These are phyloP conservation scores for Stenurella melanura DNA, from an alignment of 2,888 invertebrate genomes.

Conservation along the genomic window DNA sequence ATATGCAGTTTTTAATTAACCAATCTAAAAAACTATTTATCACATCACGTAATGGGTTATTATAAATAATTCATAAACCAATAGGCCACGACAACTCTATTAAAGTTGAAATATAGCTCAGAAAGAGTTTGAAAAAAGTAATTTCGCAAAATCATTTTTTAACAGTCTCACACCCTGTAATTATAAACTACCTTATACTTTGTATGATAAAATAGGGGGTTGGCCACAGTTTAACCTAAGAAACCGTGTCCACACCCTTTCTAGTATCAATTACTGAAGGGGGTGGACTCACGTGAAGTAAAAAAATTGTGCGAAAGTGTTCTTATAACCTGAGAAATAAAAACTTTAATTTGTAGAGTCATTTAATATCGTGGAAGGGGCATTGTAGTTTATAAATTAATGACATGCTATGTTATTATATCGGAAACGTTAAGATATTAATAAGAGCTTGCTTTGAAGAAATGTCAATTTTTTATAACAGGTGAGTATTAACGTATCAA, in stretches of 20 bases:
- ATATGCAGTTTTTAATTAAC: not conserved
- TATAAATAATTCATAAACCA: conserved; percentile 33
- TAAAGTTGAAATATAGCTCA: conserved; percentile 20
- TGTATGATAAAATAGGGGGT: conserved; percentile 34
- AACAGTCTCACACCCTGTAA: conserved; percentile 17
- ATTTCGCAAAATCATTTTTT: conserved; percentile 28
- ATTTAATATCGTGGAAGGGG: conserved; percentile 38
- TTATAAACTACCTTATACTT: conserved; percentile 34
- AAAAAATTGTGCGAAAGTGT: conserved; percentile 41
- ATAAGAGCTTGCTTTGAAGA: conserved; percentile 39
- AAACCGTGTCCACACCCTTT: conserved; percentile 28
- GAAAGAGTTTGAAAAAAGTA: conserved; percentile 13
- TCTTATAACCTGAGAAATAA: conserved; percentile 31
- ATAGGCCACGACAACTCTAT: conserved; percentile 28
- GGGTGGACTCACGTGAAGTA: conserved; percentile 31
- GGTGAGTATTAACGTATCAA: conserved; percentile 46
- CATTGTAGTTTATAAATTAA: conserved; percentile 42
- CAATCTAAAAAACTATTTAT: not conserved
- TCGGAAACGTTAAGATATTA: conserved; percentile 45
- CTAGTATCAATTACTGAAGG: conserved; percentile 33
- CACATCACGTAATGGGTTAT: not conserved
- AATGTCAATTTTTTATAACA: conserved; percentile 43
- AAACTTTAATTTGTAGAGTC: conserved; percentile 43
- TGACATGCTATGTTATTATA: conserved; percentile 45
- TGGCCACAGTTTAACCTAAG: conserved; percentile 21